These are phyloP conservation scores for Tarsius wallacei DNA, from an alignment of 2,797 vertebrate genomes.

Conservation along the genomic window DNA sequence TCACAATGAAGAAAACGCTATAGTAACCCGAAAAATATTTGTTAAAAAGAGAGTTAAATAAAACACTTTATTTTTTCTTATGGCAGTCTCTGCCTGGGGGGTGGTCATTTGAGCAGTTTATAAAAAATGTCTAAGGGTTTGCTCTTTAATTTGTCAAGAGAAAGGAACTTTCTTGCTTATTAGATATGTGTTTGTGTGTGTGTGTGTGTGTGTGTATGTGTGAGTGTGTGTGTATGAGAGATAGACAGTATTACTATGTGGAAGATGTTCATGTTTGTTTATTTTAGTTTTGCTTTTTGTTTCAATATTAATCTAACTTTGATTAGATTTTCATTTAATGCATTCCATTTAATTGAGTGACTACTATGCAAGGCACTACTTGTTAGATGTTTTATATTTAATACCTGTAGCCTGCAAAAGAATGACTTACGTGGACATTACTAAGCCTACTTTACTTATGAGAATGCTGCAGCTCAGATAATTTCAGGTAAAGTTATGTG, in stretches of 20 bases:
- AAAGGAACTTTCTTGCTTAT: neutral
- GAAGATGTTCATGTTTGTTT: neutral
- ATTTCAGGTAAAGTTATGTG: neutral
- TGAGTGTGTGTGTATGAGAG: neutral
- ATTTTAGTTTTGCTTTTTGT: slow-evolving; percentile 31
- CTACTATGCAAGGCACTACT: neutral
- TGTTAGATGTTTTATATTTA: neutral
- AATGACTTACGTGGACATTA: neutral
- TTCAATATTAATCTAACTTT: neutral
- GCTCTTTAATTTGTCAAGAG: slow-evolving; percentile 16
- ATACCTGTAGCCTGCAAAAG: neutral
- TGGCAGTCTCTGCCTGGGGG: neutral
- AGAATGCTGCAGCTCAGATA: neutral
- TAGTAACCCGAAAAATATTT: neutral
- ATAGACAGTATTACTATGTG: neutral
- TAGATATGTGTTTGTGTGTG: neutral
- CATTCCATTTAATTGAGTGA: slow-evolving; percentile 35
- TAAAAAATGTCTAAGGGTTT: neutral
- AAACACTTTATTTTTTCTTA: neutral
- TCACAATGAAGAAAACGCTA: neutral
- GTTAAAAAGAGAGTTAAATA: slow-evolving; percentile 15
- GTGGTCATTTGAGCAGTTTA: neutral
- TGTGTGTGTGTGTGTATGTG: too few relatives aligned
- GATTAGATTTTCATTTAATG: too few relatives aligned
- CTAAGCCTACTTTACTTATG: neutral